Evolutionary conservation across 2,888 invertebrate species (phyloP), one percentile per base, ranked within the genome.

Genomic region (Emmelina monodactyla): DNA sequence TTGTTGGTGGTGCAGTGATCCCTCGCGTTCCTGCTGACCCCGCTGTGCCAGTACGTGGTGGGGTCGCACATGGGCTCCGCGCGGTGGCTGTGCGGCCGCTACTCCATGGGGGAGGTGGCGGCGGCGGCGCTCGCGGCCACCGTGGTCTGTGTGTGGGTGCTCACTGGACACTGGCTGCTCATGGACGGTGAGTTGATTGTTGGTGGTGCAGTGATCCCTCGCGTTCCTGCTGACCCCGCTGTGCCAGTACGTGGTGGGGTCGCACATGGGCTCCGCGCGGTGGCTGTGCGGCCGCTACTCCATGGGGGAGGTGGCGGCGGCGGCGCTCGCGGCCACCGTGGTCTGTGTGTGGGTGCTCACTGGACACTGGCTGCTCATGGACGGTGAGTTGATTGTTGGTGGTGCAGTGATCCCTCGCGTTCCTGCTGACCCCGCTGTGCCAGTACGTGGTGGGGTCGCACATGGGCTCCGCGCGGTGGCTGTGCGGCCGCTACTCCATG

Each of bases 331-430:
- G 43, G 89, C 97, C 54, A 88, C 89, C 65, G 94, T 97, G 62
- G 97, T 97, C 40, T 94, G 94, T 76, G 89, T 97, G 47, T 97
- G 97, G 97, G 94, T 97, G 51, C 85, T 97, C 44, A 97, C 97
- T 40, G 97, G 97, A 1, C 97, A 97, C 76, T 97, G 97, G 97
- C 85, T 97, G 49, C 85, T 97, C 35, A 97, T 97, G 97, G 97
- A 97, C 76, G 91, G 91, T 89, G 55, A 63, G 79, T 6, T 19
- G 19, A 19, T 6, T 19, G 19, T 9, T 5, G 19, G 9, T 19
- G 19, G 19, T 5, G 19, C 19, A 9, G 5, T 9, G 5, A 9
- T 19, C 19, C 9, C 9, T 9, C 19, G 97, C 97, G 53, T 97
- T 97, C 79, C 86, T 97, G 37, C 84, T 97, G 53, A 85, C 97